Percentiles rank a stretch among this genome's conserved stretches.
phyloP scores from a whole-genome alignment of 2,113 vertebrate genomes.

The Hippoglossus stenolepis region DNA sequence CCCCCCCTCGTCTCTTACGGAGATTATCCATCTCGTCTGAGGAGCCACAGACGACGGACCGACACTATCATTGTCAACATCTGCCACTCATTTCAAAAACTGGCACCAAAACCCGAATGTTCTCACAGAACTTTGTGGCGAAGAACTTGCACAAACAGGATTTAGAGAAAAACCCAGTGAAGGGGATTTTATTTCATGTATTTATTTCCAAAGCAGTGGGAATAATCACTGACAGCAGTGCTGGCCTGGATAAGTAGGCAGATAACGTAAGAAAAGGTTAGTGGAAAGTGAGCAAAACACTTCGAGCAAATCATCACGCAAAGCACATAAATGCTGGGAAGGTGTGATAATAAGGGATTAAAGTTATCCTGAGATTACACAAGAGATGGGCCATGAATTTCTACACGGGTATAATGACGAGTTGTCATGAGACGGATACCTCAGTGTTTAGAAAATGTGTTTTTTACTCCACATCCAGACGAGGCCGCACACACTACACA shows the following conservation, averaged over 20 bases:
- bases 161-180: slow-evolving; percentile 49
- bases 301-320: not conserved
- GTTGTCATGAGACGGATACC: slow-evolving; percentile 15
- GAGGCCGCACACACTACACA: slow-evolving; percentile 25
- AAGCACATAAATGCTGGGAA: slow-evolving; percentile 49
- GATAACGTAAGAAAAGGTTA: slow-evolving; percentile 31
- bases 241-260: slow-evolving; percentile 9
- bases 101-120: not conserved
- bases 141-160: slow-evolving; percentile 27
- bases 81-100: slow-evolving; percentile 15
- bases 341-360: slow-evolving; percentile 47
- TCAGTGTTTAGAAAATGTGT: slow-evolving; percentile 14
- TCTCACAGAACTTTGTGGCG: slow-evolving; percentile 13
- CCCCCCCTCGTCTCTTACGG: too few species aligned
- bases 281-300: slow-evolving; percentile 30
- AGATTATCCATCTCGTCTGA: not conserved
- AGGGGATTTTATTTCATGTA: slow-evolving; percentile 16
- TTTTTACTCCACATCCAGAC: slow-evolving; percentile 10
- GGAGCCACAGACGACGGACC: not conserved
- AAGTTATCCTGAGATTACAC: slow-evolving; percentile 57
- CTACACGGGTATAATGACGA: slow-evolving; percentile 34
- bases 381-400: slow-evolving; percentile 18
- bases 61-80: not conserved
- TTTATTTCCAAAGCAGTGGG: slow-evolving; percentile 34
- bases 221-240: slow-evolving; percentile 42